Base-by-base conservation (phyloP, 2,797 vertebrate genomes). In the Lagorchestes hirsutus region DNA sequence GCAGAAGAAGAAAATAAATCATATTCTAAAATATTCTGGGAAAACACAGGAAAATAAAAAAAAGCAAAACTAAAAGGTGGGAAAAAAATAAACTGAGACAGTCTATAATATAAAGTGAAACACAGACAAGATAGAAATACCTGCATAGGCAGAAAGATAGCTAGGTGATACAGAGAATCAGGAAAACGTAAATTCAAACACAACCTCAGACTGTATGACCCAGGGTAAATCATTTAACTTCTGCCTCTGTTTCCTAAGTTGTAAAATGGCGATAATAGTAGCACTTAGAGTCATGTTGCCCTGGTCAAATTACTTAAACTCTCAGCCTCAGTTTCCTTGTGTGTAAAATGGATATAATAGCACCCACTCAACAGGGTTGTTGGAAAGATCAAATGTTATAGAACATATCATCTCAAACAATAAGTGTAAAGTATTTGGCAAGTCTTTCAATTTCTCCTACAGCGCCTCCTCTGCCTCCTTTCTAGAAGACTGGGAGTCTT, bases 71-170 rank as follows among this genome's bases (percentile, higher is more conserved):
- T 34, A 95, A 94, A 82, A 4, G 3, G 5, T 90, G 94, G 87
- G 1, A 18, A 95, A 97, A 97, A 92, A 95, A 34, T 31, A 93
- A 87, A 62, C 0, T 54, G 4, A 94, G 34, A 91, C 8, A 67
- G 31, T 91, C 31, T 54, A 55, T 24, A 56, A 55, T 8, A 56
- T 0, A 92, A 92, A 52, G 24, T 57, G 52, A 52, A 94, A 95
- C 55, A 56, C 0, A 8, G 54, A 46, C 2, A 87, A 82, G 10
- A 94, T 10, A 29, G 56, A 92, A 95, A 93, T 0, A 94, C 16
- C 91, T 5, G 92, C 93, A 54, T 0, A 91, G 74, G 93, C 82
- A 74, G 57, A 93, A 92, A 94, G 6, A 10, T 52, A 90, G 14
- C 52, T 6, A 74, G 62, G 34, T 46, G 67, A 24, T 46, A 0